A percentile compares a stretch with the other conserved stretches of the same genome.
Conservation (phyloP, 2,113 vertebrate species). For the Cinclus mexicanus region DNA sequence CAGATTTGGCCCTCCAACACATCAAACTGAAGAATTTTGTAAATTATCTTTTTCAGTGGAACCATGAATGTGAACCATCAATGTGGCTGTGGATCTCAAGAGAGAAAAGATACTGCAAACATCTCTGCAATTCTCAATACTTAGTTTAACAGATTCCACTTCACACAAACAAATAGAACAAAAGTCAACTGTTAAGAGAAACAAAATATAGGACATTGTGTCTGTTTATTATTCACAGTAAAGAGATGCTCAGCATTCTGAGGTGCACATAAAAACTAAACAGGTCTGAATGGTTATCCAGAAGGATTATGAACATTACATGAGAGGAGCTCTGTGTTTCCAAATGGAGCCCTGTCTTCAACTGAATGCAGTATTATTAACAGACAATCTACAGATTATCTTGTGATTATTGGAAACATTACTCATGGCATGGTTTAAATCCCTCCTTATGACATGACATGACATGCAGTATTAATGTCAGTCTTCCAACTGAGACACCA, state of each 20-base stretch:
- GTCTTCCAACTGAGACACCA: background rate
- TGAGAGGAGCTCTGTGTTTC: background rate
- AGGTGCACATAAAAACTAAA: background rate
- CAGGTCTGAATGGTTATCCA: background rate
- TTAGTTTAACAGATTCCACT: background rate
- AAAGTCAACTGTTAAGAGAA: background rate
- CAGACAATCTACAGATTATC: background rate
- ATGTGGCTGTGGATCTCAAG: background rate
- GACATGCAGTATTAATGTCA: background rate
- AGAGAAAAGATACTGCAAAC: background rate
- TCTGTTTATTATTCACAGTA: background rate
- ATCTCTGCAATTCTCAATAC: background rate
- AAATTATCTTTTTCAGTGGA: background rate
- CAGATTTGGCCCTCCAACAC: background rate
- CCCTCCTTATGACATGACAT: rapidly evolving
- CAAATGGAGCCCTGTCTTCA: background rate
- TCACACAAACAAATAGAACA: background rate
- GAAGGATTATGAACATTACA: background rate
- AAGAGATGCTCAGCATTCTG: background rate
- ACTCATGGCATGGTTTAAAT: background rate
- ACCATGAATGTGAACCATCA: background rate
- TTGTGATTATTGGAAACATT: background rate
- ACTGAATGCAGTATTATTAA: background rate
- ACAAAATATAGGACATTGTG: background rate
- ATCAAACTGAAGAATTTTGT: background rate